These are phyloP conservation scores for Ailuropoda melanoleuca DNA, from an alignment of 2,113 vertebrate genomes.

Conservation along the genomic window DNA sequence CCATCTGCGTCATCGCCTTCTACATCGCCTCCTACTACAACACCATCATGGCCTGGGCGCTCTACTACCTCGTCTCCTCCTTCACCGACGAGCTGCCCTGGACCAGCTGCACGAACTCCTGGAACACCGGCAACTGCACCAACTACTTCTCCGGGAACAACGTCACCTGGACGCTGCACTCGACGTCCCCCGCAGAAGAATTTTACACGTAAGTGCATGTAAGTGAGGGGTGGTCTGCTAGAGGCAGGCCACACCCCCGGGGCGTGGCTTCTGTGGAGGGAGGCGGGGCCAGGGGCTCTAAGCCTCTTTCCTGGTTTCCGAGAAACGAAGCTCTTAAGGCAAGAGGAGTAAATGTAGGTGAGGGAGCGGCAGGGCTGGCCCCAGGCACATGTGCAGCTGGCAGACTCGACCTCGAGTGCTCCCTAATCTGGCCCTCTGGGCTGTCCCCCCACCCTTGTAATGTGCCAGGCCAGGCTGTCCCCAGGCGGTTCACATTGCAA, in stretches of 20 bases:
- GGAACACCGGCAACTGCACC: constrained; percentile 96
- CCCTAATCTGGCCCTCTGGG: not conserved
- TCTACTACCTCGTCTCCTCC: constrained; percentile 97
- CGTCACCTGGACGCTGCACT: constrained; percentile 90
- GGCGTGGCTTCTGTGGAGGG: not conserved
- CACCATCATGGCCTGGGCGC: constrained; percentile 99
- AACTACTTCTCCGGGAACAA: constrained; percentile 93
- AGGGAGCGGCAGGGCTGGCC: too few species aligned
- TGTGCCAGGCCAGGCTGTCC: not conserved
- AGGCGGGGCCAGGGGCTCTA: not conserved
- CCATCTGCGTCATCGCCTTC: constrained; percentile 97
- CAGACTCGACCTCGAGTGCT: not conserved
- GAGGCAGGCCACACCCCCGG: not conserved
- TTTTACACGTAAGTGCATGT: constrained; percentile 99
- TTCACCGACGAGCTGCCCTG: constrained; percentile 93
- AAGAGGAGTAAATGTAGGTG: not conserved
- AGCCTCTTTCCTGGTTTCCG: not conserved
- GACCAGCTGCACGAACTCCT: constrained; percentile 93
- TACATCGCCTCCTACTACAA: constrained; percentile 99
- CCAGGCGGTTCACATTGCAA: not conserved
- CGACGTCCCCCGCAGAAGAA: constrained; percentile 96
- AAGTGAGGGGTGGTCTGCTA: constrained; percentile 80
- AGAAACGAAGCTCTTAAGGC: not conserved
- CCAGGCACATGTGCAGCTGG: not conserved
- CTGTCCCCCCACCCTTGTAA: not conserved